Percentiles rank a stretch among this genome's conserved stretches.
These are phyloP conservation scores for Heterotilapia buettikoferi DNA, from an alignment of 2,113 vertebrate species.

Conservation along the genomic window DNA sequence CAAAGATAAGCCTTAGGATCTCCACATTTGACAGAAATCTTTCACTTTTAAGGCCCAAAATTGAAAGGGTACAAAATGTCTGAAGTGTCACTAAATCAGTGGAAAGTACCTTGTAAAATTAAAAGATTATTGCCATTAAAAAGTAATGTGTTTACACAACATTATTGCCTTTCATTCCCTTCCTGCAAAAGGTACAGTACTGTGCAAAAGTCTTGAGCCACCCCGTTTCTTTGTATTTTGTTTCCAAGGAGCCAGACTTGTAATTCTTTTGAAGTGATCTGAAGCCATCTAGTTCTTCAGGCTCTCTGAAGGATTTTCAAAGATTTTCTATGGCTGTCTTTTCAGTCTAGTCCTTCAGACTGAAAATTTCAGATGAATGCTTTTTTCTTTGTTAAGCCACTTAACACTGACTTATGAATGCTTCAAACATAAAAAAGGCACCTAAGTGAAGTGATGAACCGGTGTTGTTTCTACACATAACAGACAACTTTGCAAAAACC, in stretches of 20 bases:
- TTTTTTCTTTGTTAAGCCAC: not conserved
- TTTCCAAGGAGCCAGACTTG: not conserved
- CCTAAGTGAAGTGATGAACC: not conserved
- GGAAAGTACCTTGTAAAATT: not conserved
- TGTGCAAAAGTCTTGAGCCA: not conserved
- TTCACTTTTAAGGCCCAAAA: not conserved
- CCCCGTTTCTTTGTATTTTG: accelerated
- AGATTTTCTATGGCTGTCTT: not conserved
- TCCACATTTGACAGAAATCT: not conserved
- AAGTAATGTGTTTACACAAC: not conserved
- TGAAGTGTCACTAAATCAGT: not conserved
- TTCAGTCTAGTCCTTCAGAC: not conserved
- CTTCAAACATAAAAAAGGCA: not conserved
- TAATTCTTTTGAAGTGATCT: not conserved
- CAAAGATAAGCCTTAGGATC: not conserved
- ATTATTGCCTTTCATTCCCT: not conserved
- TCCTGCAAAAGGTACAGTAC: not conserved
- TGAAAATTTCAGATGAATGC: not conserved
- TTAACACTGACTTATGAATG: not conserved
- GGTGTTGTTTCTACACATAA: not conserved
- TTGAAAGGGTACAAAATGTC: accelerated
- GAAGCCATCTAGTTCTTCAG: not conserved
- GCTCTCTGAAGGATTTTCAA: not conserved
- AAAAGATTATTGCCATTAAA: not conserved
- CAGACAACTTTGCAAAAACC: not conserved